Evolutionary conservation across 1,140 invertebrate species (phyloP).

Genomic region (Lasioglossum albipes): DNA sequence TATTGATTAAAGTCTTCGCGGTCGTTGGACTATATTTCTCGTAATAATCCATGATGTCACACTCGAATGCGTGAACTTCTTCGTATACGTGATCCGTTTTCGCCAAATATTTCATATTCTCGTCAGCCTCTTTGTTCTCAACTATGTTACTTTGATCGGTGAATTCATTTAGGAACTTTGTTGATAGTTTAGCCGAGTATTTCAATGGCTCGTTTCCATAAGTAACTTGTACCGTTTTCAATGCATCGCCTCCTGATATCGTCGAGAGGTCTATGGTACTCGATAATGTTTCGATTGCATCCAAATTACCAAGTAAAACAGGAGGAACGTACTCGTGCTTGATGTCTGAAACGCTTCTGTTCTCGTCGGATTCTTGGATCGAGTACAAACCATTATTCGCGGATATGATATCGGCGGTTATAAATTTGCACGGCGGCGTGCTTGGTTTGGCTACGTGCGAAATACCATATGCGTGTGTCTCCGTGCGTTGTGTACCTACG

Average conservation of each 20-base stretch:
- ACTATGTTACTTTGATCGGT: neutral
- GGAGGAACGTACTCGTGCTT: conserved; percentile 23
- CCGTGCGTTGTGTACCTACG: conserved; percentile 61
- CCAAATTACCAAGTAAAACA: neutral
- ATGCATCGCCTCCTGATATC: neutral
- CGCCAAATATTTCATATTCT: neutral
- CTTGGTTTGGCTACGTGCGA: conserved; percentile 46
- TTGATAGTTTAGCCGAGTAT: neutral
- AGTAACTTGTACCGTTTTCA: neutral
- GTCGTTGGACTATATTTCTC: conserved; percentile 58
- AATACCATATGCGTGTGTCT: conserved; percentile 75
- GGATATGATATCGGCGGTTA: conserved; percentile 28
- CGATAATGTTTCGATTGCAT: conserved; percentile 32
- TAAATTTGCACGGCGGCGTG: conserved; percentile 46
- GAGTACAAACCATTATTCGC: neutral
- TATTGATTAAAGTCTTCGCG: conserved; percentile 52
- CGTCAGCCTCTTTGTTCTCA: neutral
- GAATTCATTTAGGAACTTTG: neutral
- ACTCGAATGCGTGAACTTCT: conserved; percentile 50
- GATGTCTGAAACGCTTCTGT: neutral
- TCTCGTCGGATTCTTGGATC: conserved; percentile 7
- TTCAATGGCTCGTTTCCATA: conserved; percentile 18
- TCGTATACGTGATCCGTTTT: conserved; percentile 63
- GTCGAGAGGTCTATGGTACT: conserved; percentile 16
- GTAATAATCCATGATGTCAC: conserved; percentile 61